Conservation (phyloP, 2,797 vertebrate species). For the Falco cherrug region DNA sequence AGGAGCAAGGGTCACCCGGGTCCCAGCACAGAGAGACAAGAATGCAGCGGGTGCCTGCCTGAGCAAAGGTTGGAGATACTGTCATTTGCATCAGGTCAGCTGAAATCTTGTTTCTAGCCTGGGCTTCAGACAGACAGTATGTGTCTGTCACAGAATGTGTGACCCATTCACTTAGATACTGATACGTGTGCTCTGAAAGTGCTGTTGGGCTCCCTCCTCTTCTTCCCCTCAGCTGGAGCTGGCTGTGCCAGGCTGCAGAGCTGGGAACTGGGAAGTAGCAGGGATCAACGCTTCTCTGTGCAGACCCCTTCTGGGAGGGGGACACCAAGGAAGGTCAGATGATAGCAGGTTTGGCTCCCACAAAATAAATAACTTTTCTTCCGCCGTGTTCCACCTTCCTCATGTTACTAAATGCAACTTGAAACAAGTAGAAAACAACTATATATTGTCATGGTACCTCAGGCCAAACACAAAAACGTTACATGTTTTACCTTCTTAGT, state of each 20-base stretch:
- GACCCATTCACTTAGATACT: background rate
- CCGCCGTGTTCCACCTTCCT: background rate
- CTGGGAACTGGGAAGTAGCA: background rate
- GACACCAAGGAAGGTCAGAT: background rate
- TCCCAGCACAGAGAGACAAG: background rate
- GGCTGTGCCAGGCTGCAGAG: background rate
- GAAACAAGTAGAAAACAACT: background rate
- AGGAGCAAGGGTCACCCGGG: background rate
- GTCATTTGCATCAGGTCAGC: background rate
- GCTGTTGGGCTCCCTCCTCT: background rate
- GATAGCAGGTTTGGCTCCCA: background rate
- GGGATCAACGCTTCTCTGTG: background rate
- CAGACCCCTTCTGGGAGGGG: background rate
- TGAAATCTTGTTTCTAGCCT: background rate
- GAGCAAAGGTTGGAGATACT: background rate
- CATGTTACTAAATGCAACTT: background rate
- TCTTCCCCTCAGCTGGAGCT: background rate
- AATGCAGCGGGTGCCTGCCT: background rate
- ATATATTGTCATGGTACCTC: background rate
- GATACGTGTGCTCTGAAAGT: background rate
- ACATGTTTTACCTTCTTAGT: background rate
- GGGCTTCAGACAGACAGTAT: background rate
- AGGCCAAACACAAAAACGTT: background rate
- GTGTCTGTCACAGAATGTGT: background rate
- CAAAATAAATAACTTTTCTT: background rate